Evolutionary conservation across 2,797 vertebrate species (phyloP), one percentile per base, ranked within the genome.

Genomic region (Orientallactaga sibirica): DNA sequence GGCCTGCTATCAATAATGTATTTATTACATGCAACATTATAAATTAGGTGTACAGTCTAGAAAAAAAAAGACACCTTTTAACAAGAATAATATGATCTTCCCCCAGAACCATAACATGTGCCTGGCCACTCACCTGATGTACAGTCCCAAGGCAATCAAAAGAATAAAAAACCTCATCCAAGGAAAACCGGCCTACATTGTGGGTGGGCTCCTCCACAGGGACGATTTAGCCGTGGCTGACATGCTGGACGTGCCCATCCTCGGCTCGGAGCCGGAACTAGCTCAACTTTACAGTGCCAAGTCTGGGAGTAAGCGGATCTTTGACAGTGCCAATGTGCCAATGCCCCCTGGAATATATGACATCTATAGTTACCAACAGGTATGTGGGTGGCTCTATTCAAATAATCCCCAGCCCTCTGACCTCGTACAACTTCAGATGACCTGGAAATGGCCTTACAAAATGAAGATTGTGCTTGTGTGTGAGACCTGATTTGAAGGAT

Each of bases 1-100:
- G 98, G 98, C 97, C 98, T 98, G 99, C 99, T 99, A 98, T 99
- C 99, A 98, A 99, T 99, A 99, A 99, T 99, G 98, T 98, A 99
- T 98, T 98, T 99, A 98, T 98, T 98, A 98, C 98, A 98, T 98
- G 97, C 98, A 98, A 95, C 97, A 91, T 98, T 98, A 99, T 97
- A 98, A 98, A 98, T 98, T 98, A 98, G 98, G 98, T 98, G 97
- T 97, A 97, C 95, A 96, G 97, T 97, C 97, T 87, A 95, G 97
- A 98, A 97, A 93, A 98, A 98, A 97, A 93, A 98, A 97, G 97
- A 96, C 96, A 97, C 91, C 92, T 98, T 97, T 97, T 98, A 97
- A 97, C 96, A 86, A 96, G 96, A 97, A 86, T 97, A 96, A 98
- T 98, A 81, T 97, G 92, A 22, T 97, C 27, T 96, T 92, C 89